Evolutionary conservation across 2,797 vertebrate species (phyloP), one percentile per base, ranked within the genome.

Genomic region (Gallinago nigripennis): DNA sequence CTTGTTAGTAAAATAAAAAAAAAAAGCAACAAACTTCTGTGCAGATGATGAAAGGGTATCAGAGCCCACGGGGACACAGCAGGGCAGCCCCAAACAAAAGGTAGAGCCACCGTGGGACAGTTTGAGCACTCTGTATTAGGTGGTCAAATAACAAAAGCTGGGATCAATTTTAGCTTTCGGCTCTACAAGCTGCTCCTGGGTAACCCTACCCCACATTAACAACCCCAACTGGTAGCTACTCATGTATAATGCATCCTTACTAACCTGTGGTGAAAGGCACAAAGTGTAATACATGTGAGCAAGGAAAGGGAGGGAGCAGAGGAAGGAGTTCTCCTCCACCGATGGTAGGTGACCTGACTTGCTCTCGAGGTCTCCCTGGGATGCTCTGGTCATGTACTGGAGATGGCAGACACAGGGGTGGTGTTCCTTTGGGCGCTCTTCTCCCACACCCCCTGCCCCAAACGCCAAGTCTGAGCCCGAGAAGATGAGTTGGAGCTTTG

Each of bases 161-260:
- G 70, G 87, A 91, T 94, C 87, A 43, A 3, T 70, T 92, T 89
- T 68, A 87, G 50, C 31, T 70, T 51, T 89, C 73, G 0, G 92
- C 35, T 69, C 57, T 92, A 76, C 91, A 86, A 92, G 86, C 92
- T 96, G 88, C 63, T 95, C 30, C 53, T n/a, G 70, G 24, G 94
- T 92, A 96, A 92, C 39, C 58, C 33, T 84, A 92, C 14, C 57
- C 58, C 31, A 11, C 65, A 39, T 77, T 91, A 89, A 78, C 94
- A 89, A 5, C 88, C 78, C 46, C 61, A 54, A 20, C 27, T 1
- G 0, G 35, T 41, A 63, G 57, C 90, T 82, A 85, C 85, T 95
- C 66, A 68, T 94, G 25, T 33, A 92, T 95, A 86, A 96, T 95
- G 65, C 61, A 91, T 56, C 87, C 41, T 95, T 86, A 84, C 94